Evolutionary conservation across 92 coral and sea anemone species (phyloP).

Genomic region (Blastomussa wellsi): DNA sequence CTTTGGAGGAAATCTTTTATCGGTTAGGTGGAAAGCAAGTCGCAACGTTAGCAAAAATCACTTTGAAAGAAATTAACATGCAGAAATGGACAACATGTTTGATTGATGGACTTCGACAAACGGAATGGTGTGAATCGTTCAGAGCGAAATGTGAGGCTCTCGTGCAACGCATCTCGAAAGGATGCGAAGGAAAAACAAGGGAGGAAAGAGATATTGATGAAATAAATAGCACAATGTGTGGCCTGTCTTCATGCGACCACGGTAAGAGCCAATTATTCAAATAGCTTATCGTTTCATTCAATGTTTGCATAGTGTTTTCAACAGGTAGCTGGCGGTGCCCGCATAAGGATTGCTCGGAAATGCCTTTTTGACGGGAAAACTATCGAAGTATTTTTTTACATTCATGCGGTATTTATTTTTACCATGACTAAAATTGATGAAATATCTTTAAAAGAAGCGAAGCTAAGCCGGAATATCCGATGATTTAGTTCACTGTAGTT

Average conservation of each 20-base stretch:
- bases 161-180: constrained; percentile 7
- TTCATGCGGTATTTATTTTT: constrained; percentile 7
- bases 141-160: constrained; percentile 21
- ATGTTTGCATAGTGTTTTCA: constrained; percentile 24
- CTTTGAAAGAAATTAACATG: constrained; percentile 6
- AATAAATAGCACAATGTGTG: not conserved
- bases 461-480: not conserved
- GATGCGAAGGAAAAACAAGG: constrained; percentile 20
- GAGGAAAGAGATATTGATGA: constrained; percentile 16
- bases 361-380: not conserved
- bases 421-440: not conserved
- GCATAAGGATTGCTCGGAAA: constrained; percentile 13
- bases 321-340: constrained; percentile 16
- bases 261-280: constrained; percentile 18
- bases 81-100: constrained; percentile 7
- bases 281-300: not conserved
- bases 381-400: not conserved
- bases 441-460: not conserved
- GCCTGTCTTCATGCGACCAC: constrained; percentile 13
- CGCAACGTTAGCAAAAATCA: constrained; percentile 7
- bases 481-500: not conserved
- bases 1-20: constrained; percentile 8
- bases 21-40: not conserved
- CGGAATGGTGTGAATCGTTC: constrained; percentile 33
- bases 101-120: constrained; percentile 29